Evolutionary conservation across 1,140 invertebrate species (phyloP), one percentile per base, ranked within the genome.

Genomic region (Eurytemora carolleeae): DNA sequence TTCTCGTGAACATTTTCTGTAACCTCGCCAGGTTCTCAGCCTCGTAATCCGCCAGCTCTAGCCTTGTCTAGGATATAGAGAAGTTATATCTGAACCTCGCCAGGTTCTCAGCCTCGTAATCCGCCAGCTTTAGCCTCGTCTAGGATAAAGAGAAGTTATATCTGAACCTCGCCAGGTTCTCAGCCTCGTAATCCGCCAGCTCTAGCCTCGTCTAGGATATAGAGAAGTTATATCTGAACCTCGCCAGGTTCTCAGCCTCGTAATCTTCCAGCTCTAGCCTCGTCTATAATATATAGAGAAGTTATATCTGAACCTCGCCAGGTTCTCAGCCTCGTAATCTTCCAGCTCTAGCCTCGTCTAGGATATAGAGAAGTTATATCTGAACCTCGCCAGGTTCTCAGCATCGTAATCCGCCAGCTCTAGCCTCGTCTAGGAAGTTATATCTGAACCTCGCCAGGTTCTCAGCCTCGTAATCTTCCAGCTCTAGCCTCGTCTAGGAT

Each of bases 1-100:
- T 98, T 44, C 94, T 76, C 17, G 88, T 93, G 73, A 98, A 98
- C 87, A 98, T 96, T 77, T 98, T 98, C 75, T 99, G 95, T 26
- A 99, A 75, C 61, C 92, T 77, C 1, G 95, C 93, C 58, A 98
- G 75, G n/a, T 96, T 98, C 71, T 99, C 95, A 1, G 94, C 92
- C 71, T 99, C 95, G 71, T 97, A 99, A 74, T 97, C 92, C 0
- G 94, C 93, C 66, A 99, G 75, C 72, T 98, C 95, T 57, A 98
- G 74, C 55, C 94, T 78, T 2, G 94, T 91, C 24, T 98, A 98
- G 72, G n/a, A n/a, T n/a, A n/a, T n/a, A n/a, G n/a, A n/a, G n/a
- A n/a, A n/a, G n/a, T n/a, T n/a, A n/a, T n/a, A n/a, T n/a, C n/a
- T n/a, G n/a, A n/a, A n/a, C n/a, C n/a, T n/a, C n/a, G n/a, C n/a